These are phyloP conservation scores for Nannospalax galili DNA, from an alignment of 2,113 vertebrate genomes.

Conservation along the genomic window DNA sequence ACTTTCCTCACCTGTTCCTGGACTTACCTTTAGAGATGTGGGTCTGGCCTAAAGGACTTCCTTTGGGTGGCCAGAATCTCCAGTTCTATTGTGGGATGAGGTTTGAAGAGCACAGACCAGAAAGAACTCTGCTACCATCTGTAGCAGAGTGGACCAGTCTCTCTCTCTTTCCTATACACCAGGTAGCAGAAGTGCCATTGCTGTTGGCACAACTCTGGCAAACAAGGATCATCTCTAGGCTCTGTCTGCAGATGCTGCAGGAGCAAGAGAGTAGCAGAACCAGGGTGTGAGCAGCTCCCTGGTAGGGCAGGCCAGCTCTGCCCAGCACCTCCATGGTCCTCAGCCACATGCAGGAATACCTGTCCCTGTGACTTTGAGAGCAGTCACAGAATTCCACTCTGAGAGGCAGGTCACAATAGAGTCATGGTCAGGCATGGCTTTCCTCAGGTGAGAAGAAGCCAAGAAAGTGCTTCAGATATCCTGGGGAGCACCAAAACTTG, in stretches of 20 bases:
- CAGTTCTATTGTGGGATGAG: neutral
- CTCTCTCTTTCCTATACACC: constrained; percentile 70
- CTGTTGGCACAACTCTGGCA: constrained; percentile 17
- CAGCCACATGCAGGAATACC: neutral
- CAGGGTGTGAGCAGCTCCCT: constrained; percentile 60
- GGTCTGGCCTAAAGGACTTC: neutral
- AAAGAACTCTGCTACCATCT: neutral
- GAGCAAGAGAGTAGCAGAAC: constrained; percentile 65
- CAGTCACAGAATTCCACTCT: neutral
- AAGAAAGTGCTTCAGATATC: neutral
- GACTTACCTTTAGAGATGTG: neutral
- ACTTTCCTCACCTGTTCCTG: neutral
- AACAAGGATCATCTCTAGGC: constrained; percentile 70
- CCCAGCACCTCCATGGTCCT: constrained; percentile 48
- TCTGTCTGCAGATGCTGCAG: constrained; percentile 75
- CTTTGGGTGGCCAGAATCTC: neutral
- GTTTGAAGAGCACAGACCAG: neutral
- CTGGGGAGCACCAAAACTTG: neutral
- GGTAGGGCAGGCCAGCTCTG: constrained; percentile 35
- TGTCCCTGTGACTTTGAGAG: constrained; percentile 39
- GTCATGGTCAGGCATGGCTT: neutral
- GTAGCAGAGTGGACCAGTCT: fast-evolving
- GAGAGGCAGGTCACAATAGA: constrained; percentile 2
- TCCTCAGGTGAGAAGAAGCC: neutral
- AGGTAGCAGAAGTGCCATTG: constrained; percentile 57